phyloP scores from a whole-genome alignment of 23 tunicate species.

The Halocynthia aurantium region DNA sequence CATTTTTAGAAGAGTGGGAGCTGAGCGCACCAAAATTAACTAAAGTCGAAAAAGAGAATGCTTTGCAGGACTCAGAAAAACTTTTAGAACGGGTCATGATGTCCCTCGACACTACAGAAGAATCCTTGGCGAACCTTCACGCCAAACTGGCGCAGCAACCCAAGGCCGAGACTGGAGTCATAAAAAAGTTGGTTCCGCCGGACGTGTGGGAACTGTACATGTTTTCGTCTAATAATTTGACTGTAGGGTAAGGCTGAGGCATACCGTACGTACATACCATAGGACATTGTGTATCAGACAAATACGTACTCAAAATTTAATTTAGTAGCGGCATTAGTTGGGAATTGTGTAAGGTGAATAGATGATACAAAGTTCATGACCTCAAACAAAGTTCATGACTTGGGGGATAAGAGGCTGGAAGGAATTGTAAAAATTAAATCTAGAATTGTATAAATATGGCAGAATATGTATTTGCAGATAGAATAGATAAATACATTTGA shows the following conservation, averaged over 20 bases:
- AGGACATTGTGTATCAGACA: too few species aligned
- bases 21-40: background rate
- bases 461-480: too few species aligned
- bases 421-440: too few species aligned
- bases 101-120: background rate
- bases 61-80: background rate
- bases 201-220: background rate
- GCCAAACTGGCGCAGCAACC: background rate
- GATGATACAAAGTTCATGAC: too few species aligned
- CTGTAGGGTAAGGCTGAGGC: background rate
- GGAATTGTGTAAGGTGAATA: too few species aligned
- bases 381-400: too few species aligned
- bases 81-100: background rate
- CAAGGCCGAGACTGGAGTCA: background rate
- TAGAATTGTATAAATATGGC: too few species aligned
- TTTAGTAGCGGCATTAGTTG: too few species aligned
- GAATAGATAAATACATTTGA: too few species aligned
- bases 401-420: too few species aligned
- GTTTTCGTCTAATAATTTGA: constrained; percentile 1
- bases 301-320: too few species aligned
- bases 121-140: background rate
- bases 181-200: constrained; percentile 3
- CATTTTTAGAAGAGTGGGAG: constrained; percentile 13
- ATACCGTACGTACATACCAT: background rate
- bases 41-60: background rate